Conservation (phyloP, 2,113 vertebrate species). For the Cottus gobio region DNA sequence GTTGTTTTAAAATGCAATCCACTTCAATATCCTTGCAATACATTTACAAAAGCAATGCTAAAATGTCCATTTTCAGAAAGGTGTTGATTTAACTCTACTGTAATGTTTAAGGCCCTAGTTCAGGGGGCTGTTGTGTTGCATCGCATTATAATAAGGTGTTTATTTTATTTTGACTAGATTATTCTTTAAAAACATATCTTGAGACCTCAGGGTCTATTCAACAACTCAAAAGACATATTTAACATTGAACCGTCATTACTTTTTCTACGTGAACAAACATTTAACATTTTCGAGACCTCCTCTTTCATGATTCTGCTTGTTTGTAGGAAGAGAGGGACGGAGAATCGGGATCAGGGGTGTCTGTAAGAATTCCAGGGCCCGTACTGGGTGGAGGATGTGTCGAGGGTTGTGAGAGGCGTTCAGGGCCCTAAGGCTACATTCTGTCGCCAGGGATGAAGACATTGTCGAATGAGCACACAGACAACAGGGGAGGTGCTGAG, state of each 20-base stretch:
- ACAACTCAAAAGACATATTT: background rate
- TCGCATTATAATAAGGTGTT: background rate
- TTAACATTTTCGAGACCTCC: background rate
- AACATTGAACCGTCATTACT: background rate
- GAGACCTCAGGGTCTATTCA: too few relatives aligned
- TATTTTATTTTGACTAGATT: background rate
- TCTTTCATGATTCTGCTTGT: slow-evolving; percentile 3
- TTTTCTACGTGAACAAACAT: background rate
- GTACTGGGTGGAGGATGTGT: slow-evolving; percentile 48
- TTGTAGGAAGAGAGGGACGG: slow-evolving; percentile 21
- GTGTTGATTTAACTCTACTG: background rate
- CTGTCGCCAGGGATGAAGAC: slow-evolving; percentile 73
- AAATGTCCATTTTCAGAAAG: background rate
- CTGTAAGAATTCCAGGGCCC: slow-evolving; percentile 56
- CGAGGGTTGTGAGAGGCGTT: slow-evolving; percentile 45
- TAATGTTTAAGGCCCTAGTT: background rate
- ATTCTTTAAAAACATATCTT: background rate
- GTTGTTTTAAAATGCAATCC: background rate
- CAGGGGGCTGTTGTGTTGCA: background rate
- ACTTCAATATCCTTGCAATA: background rate
- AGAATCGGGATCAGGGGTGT: slow-evolving; percentile 49
- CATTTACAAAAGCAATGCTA: background rate
- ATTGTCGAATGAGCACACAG: slow-evolving; percentile 74
- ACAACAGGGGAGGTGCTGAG: slow-evolving; percentile 74
- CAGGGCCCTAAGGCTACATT: slow-evolving; percentile 56